These are phyloP conservation scores for Erethizon dorsatum DNA, from an alignment of 2,797 vertebrate species.

Conservation along the genomic window DNA sequence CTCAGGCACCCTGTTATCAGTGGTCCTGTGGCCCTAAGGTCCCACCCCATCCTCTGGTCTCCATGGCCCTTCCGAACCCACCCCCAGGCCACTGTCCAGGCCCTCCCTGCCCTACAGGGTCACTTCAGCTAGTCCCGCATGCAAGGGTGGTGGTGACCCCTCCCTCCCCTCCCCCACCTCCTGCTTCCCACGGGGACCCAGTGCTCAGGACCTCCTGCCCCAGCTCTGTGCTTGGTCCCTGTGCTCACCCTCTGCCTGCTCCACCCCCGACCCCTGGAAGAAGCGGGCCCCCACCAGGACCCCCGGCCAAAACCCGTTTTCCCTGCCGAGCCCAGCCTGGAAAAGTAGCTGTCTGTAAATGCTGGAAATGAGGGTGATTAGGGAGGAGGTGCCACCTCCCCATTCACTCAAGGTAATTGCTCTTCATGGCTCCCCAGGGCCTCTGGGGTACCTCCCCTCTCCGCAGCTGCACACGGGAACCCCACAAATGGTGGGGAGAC, in stretches of 20 bases:
- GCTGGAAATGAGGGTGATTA: background rate
- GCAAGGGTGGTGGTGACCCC: background rate
- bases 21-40: background rate
- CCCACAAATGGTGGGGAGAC: background rate
- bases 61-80: background rate
- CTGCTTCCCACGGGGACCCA: background rate
- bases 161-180: too few relatives aligned
- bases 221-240: too few relatives aligned
- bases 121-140: background rate
- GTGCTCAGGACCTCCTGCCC: background rate
- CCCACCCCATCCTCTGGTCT: background rate
- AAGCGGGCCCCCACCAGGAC: fast-evolving
- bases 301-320: background rate
- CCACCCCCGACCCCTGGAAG: background rate
- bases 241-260: background rate
- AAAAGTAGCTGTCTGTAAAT: background rate
- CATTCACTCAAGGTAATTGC: background rate
- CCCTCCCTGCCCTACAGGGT: background rate
- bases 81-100: background rate
- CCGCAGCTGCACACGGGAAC: fast-evolving
- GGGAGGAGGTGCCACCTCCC: background rate
- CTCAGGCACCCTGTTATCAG: background rate
- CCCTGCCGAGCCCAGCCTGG: background rate
- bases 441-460: background rate
- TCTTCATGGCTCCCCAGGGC: background rate